phyloP scores from a whole-genome alignment of 2,888 invertebrate species.

The Ectemnius lituratus region DNA sequence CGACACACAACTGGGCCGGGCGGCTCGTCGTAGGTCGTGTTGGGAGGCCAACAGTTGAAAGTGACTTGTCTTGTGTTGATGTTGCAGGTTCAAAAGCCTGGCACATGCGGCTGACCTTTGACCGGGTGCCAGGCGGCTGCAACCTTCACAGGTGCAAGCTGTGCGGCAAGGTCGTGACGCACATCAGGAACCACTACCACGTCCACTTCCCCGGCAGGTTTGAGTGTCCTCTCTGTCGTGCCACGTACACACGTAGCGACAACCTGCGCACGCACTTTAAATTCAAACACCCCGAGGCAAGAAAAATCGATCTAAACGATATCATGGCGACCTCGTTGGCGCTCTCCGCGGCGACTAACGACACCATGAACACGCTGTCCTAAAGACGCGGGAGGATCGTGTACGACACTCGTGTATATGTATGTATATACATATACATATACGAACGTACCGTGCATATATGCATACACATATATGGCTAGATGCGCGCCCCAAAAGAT shows the following conservation, averaged over 20 bases:
- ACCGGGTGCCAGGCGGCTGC: constrained; percentile 94
- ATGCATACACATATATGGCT: constrained; percentile 35
- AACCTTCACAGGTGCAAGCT: constrained; percentile 96
- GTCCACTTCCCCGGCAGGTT: constrained; percentile 95
- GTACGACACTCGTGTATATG: constrained; percentile 38
- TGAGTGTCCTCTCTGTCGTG: constrained; percentile 94
- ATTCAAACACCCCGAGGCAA: constrained; percentile 94
- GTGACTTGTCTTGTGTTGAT: constrained; percentile 80
- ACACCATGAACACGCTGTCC: constrained; percentile 80
- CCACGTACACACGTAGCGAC: constrained; percentile 94
- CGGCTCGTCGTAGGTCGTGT: constrained; percentile 64
- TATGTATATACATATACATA: constrained; percentile 43
- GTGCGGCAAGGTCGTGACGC: constrained; percentile 96
- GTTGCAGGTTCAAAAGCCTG: constrained; percentile 96
- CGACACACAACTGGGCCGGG: constrained; percentile 54
- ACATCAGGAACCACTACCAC: constrained; percentile 96
- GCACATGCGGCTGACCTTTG: constrained; percentile 97
- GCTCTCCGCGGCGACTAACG: constrained; percentile 79
- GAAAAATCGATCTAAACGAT: constrained; percentile 87
- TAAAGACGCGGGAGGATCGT: constrained; percentile 71
- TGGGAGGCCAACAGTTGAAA: constrained; percentile 74
- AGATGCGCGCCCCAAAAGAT: constrained; percentile 28
- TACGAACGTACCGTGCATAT: constrained; percentile 24
- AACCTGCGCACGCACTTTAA: constrained; percentile 95
- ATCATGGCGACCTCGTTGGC: constrained; percentile 81